Conservation (phyloP, 2,888 invertebrate genomes). For the Cheiracanthium punctorium region DNA sequence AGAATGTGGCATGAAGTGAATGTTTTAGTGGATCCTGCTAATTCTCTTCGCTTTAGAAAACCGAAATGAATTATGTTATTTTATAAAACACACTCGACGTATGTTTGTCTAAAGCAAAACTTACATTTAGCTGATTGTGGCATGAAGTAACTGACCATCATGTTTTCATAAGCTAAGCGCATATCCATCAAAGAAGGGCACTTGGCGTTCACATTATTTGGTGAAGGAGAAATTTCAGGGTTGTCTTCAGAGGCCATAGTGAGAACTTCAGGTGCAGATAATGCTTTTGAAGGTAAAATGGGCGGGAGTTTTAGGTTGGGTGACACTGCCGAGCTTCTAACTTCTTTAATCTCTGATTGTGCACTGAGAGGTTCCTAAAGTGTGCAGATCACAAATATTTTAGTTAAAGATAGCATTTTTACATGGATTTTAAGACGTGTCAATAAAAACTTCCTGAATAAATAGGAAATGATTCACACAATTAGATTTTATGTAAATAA, state of each 20-base stretch:
- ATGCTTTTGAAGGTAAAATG: constrained; percentile 10
- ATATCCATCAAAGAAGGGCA: constrained; percentile 28
- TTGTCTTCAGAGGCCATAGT: constrained; percentile 27
- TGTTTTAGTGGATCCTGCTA: too few relatives aligned
- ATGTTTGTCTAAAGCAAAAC: neutral
- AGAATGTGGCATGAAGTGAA: constrained; percentile 63
- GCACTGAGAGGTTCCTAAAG: neutral
- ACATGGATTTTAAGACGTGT: too few relatives aligned
- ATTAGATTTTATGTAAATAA: too few relatives aligned
- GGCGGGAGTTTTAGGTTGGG: constrained; percentile 56
- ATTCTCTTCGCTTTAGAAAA: too few relatives aligned
- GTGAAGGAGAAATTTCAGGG: neutral
- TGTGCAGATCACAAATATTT: too few relatives aligned
- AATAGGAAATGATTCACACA: too few relatives aligned
- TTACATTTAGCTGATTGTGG: constrained; percentile 50
- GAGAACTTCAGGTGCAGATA: neutral
- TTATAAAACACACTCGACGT: too few relatives aligned
- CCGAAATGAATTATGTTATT: too few relatives aligned
- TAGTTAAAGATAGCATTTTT: too few relatives aligned
- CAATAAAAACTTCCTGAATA: too few relatives aligned
- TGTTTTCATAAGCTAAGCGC: constrained; percentile 48
- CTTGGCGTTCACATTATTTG: neutral
- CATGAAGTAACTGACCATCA: constrained; percentile 62
- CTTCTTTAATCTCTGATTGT: constrained; percentile 31
- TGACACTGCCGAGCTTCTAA: constrained; percentile 38